These are phyloP conservation scores for Brachionus paranguensis DNA, from an alignment of 1,140 invertebrate genomes.

Conservation along the genomic window DNA sequence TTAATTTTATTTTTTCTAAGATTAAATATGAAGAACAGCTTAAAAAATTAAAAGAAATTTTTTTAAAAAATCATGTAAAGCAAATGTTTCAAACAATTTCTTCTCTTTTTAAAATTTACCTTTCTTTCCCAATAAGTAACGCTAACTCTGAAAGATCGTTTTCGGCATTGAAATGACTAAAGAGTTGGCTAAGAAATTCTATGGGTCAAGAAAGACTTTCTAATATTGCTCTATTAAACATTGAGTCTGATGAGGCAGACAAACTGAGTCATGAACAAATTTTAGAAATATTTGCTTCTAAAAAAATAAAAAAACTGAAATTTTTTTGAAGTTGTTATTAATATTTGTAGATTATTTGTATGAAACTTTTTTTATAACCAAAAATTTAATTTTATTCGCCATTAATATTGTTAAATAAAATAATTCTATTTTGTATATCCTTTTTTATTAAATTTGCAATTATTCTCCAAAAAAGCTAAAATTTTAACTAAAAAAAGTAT, in stretches of 20 bases:
- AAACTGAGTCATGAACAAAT: background rate
- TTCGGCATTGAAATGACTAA: background rate
- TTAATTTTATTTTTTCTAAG: background rate
- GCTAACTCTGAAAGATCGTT: background rate
- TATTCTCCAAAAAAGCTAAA: background rate
- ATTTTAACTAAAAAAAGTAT: background rate
- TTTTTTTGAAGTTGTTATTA: background rate
- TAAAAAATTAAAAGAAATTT: background rate
- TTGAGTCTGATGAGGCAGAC: background rate
- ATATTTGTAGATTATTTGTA: background rate
- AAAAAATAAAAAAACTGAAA: background rate
- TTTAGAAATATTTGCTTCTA: background rate
- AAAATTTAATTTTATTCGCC: background rate
- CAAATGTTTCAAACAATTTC: background rate
- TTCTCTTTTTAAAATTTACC: background rate
- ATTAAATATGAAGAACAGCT: background rate
- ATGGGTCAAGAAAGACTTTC: background rate
- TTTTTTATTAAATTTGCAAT: background rate
- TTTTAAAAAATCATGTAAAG: background rate
- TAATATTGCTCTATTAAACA: background rate
- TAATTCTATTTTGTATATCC: background rate
- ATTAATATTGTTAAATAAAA: background rate
- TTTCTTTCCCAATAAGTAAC: background rate
- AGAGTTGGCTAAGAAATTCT: background rate
- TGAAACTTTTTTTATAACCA: background rate